Conservation (phyloP, 2,113 vertebrate species). For the Bungarus multicinctus region DNA sequence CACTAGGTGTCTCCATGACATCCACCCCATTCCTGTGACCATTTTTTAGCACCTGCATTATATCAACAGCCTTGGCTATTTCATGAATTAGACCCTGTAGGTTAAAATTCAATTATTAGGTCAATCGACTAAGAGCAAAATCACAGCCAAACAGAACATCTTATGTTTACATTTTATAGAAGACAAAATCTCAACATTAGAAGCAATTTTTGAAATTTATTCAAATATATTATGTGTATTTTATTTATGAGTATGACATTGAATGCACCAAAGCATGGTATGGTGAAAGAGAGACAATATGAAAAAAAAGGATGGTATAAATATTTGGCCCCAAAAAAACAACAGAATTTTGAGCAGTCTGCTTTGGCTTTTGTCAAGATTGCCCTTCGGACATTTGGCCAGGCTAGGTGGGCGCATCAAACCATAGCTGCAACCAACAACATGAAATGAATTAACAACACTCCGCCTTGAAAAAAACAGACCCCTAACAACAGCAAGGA, state of each 20-base stretch:
- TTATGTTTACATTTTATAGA: background rate
- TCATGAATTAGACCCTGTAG: background rate
- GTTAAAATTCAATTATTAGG: background rate
- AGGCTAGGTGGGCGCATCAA: background rate
- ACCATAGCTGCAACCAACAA: background rate
- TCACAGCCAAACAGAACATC: background rate
- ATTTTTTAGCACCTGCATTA: background rate
- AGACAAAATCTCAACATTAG: background rate
- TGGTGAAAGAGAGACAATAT: background rate
- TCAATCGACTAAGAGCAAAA: background rate
- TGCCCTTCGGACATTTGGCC: background rate
- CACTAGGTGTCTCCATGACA: conserved; percentile 28
- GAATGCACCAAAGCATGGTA: background rate
- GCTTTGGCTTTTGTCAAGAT: background rate
- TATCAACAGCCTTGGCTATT: background rate
- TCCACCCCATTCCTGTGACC: background rate
- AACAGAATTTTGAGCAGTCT: background rate
- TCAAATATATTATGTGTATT: background rate
- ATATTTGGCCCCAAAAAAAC: background rate
- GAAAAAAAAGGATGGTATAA: background rate
- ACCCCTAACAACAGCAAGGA: background rate
- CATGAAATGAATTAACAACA: background rate
- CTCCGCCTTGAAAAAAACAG: background rate
- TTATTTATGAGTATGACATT: background rate
- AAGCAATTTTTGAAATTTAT: background rate